These are phyloP conservation scores for Echinarachnius parma DNA, from an alignment of 53 echinoderm and acorn worm genomes.

Conservation along the genomic window DNA sequence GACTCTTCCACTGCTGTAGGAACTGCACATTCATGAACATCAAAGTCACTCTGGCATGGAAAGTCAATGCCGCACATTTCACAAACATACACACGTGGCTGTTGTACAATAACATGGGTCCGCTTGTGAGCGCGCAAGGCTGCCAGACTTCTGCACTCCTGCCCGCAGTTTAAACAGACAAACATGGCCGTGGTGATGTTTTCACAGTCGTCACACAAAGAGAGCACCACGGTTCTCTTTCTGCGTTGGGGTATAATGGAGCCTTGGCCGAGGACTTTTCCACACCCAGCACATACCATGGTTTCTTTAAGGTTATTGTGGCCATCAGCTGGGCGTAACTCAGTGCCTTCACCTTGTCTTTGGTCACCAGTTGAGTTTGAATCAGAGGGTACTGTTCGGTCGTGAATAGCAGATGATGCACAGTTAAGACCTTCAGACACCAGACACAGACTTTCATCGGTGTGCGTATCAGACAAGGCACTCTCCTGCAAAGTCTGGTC, in stretches of 20 bases:
- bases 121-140: slow-evolving; percentile 37
- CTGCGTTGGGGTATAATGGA: slow-evolving; percentile 4
- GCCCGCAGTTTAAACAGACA: slow-evolving; percentile 21
- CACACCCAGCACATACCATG: slow-evolving; percentile 39
- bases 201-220: slow-evolving; percentile 36
- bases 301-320: no score
- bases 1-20: no score
- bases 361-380: no score
- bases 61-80: slow-evolving; percentile 31
- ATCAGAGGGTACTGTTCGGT: no score
- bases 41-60: background rate
- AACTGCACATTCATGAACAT: slow-evolving; percentile 24
- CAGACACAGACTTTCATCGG: no score
- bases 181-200: slow-evolving; percentile 36
- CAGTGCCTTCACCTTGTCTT: no score
- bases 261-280: slow-evolving; percentile 16
- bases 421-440: no score
- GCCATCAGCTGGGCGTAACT: no score
- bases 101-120: slow-evolving; percentile 14
- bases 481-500: no score
- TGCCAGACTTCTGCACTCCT: slow-evolving; percentile 23
- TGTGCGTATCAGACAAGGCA: no score
- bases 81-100: slow-evolving; percentile 26
- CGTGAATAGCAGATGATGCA: no score
- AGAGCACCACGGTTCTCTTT: slow-evolving; percentile 24